Evolutionary conservation across 2,113 vertebrate genomes (phyloP).

Genomic region (Spilogale gracilis): DNA sequence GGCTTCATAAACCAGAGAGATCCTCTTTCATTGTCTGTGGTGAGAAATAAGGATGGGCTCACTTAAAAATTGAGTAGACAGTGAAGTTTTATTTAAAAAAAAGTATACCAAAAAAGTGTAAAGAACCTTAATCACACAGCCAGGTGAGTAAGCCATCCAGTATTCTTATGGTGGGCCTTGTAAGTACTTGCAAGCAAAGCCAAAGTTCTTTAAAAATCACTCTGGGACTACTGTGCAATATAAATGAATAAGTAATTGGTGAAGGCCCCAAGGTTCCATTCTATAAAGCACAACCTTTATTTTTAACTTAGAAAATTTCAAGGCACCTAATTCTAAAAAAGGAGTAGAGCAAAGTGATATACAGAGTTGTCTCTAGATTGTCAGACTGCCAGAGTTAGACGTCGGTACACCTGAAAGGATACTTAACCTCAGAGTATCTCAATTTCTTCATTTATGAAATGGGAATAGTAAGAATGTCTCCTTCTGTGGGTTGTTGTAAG

Average conservation of each 20-base stretch:
- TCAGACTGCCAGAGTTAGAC: not conserved
- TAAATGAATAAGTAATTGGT: not conserved
- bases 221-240: not conserved
- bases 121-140: not conserved
- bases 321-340: not conserved
- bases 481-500: not conserved
- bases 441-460: not conserved
- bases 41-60: not conserved
- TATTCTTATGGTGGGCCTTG: not conserved
- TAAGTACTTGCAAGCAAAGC: not conserved
- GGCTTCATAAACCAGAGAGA: not conserved
- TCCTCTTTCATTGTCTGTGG: not conserved
- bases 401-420: not conserved
- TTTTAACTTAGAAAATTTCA: conserved; percentile 7
- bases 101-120: not conserved
- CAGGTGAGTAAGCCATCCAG: not conserved
- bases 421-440: not conserved
- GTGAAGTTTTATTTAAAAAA: not conserved
- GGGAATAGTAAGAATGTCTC: not conserved
- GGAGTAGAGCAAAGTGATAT: not conserved
- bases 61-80: not conserved
- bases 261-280: not conserved
- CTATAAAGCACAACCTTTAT: not conserved
- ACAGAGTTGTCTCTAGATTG: not conserved
- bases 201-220: not conserved